Conservation (phyloP, 2,113 vertebrate genomes). For the Rutilus rutilus region DNA sequence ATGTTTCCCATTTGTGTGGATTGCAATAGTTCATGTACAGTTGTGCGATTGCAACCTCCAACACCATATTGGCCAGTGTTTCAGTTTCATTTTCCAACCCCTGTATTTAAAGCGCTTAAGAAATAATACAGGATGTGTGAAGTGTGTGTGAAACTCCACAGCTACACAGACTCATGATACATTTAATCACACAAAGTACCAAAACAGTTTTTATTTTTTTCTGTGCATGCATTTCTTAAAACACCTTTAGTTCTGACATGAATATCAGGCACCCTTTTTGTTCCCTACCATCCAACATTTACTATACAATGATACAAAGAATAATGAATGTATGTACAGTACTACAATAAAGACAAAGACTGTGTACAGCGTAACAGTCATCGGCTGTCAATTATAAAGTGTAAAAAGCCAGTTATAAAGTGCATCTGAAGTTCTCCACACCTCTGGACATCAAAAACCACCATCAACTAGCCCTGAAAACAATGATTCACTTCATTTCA, state of each 20-base stretch:
- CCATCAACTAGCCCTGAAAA: not conserved
- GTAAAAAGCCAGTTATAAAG: constrained; percentile 22
- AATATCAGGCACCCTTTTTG: not conserved
- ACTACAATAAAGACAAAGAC: constrained; percentile 7
- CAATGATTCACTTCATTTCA: not conserved
- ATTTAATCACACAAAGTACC: not conserved
- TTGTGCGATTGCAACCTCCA: no score
- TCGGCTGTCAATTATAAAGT: not conserved
- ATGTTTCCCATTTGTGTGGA: no score
- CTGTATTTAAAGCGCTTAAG: no score
- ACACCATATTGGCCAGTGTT: no score
- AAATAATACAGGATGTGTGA: not conserved
- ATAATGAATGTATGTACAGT: not conserved
- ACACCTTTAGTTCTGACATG: not conserved
- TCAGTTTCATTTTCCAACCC: no score
- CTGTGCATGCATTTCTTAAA: constrained; percentile 31
- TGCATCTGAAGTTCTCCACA: not conserved
- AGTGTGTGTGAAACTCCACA: not conserved
- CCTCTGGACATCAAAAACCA: not conserved
- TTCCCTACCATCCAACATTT: constrained; percentile 13
- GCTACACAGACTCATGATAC: not conserved
- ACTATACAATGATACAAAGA: not conserved
- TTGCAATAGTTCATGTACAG: no score
- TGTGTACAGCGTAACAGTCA: not conserved
- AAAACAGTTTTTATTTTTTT: not conserved